phyloP scores from a whole-genome alignment of 2,113 vertebrate genomes.

The Elaphurus davidianus region DNA sequence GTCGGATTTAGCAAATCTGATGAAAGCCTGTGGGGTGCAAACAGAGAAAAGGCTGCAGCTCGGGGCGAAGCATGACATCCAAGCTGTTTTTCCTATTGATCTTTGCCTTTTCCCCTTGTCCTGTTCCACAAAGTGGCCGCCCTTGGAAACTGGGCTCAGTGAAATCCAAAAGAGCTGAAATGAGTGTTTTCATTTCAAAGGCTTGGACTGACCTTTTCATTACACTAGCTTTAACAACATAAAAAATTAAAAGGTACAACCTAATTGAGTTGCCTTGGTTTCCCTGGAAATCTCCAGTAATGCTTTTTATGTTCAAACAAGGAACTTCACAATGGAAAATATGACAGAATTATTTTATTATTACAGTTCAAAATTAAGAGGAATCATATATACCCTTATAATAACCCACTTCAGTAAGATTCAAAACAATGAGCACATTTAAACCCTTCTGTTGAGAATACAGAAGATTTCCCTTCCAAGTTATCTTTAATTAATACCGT shows the following conservation, averaged over 20 bases:
- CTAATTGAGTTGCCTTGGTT: constrained; percentile 47
- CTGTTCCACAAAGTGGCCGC: not conserved
- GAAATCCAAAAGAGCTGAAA: not conserved
- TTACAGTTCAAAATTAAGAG: not conserved
- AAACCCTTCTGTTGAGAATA: not conserved
- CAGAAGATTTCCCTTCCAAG: not conserved
- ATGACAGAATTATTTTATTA: constrained; percentile 37
- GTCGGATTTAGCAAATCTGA: not conserved
- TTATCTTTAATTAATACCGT: rapidly evolving
- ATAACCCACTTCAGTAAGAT: not conserved
- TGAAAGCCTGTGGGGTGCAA: too few relatives aligned
- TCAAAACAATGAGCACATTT: not conserved
- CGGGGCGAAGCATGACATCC: rapidly evolving
- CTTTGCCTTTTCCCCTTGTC: not conserved
- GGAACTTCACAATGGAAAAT: constrained; percentile 10
- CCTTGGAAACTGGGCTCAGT: not conserved
- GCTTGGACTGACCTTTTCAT: not conserved
- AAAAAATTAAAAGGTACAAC: not conserved
- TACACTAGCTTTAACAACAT: not conserved
- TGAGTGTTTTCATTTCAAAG: not conserved
- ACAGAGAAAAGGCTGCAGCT: too few relatives aligned
- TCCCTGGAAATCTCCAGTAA: not conserved
- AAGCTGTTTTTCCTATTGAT: not conserved
- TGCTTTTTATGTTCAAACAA: not conserved
- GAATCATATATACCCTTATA: not conserved